Evolutionary conservation across 1,140 invertebrate genomes (phyloP).

Genomic region (Dryas iulia): DNA sequence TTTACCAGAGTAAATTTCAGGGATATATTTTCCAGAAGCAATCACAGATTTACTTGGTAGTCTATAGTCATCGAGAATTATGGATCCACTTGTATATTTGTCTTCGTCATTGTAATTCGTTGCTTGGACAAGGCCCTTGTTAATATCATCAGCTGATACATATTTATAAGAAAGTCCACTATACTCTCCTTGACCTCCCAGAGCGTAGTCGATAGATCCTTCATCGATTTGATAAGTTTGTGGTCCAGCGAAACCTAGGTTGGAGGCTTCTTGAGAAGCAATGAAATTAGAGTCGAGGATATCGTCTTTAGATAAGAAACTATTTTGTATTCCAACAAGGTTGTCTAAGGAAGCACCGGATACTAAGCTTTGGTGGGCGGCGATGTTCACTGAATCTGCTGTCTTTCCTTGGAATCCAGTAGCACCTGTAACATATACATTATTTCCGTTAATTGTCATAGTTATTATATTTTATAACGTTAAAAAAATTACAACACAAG

Average conservation of each 20-base stretch:
- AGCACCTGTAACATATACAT: constrained; percentile 51
- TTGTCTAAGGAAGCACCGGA: constrained; percentile 72
- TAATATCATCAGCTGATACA: constrained; percentile 36
- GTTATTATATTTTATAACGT: not conserved
- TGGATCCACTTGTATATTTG: constrained; percentile 64
- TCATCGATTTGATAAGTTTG: constrained; percentile 36
- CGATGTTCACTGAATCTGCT: constrained; percentile 73
- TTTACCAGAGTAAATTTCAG: constrained; percentile 9
- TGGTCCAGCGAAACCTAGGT: constrained; percentile 35
- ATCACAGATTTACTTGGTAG: constrained; percentile 41
- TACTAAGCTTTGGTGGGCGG: constrained; percentile 71
- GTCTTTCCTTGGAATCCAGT: constrained; percentile 72
- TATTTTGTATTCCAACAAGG: constrained; percentile 70
- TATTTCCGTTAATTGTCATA: not conserved
- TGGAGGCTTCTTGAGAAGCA: constrained; percentile 56
- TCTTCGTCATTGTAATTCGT: constrained; percentile 45
- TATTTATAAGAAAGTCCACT: constrained; percentile 39
- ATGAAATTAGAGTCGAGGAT: constrained; percentile 61
- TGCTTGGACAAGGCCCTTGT: constrained; percentile 51
- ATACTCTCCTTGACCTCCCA: constrained; percentile 32
- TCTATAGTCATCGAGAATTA: constrained; percentile 69
- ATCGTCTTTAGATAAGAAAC: constrained; percentile 58
- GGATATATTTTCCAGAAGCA: constrained; percentile 16
- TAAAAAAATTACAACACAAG: not conserved
- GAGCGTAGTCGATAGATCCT: constrained; percentile 22